Evolutionary conservation across 2,113 vertebrate species (phyloP), one percentile per base, ranked within the genome.

Genomic region (Hemicordylus capensis): DNA sequence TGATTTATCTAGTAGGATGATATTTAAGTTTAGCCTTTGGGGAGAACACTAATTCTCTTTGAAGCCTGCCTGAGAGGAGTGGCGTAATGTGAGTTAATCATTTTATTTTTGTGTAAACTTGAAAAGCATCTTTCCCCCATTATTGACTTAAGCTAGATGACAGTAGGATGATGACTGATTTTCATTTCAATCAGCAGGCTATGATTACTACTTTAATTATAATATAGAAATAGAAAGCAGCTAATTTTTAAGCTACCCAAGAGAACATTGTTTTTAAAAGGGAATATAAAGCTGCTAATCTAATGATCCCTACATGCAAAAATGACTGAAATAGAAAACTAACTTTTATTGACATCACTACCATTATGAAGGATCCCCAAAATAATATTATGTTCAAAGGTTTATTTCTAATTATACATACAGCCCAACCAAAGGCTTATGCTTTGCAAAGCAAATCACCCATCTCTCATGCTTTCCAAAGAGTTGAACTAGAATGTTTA

Each of bases 1-100:
- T 93, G 91, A 94, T 95, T 96, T 44, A 92, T 93, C 94, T 95
- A 81, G 93, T 89, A 92, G 94, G 94, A 96, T 81, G 90, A 93
- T 88, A 76, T 90, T 92, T 94, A 90, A 83, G 90, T 86, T 86
- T 92, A 92, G 91, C 89, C 93, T 92, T 93, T 91, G 85, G 74
- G 92, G 92, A 93, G 22, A 77, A 44, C 80, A 85, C 90, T 91
- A 90, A 90, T 90, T 72, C 67, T 90, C 84, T 93, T 39, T 73
- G 90, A 93, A 85, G 76, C 67, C 46, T 92, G 89, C 79, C 82
- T 92, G 85, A 95, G 88, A 94, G 91, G 87, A 95, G 89, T 67
- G 66, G 75, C 69, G 73, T 67, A 76, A 70, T 87, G 87, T 63
- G 26, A 91, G 90, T 88, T 92, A 95, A 96, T 96, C 83, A 94